Evolutionary conservation across 2,797 vertebrate species (phyloP).

Genomic region (Euthynnus affinis): DNA sequence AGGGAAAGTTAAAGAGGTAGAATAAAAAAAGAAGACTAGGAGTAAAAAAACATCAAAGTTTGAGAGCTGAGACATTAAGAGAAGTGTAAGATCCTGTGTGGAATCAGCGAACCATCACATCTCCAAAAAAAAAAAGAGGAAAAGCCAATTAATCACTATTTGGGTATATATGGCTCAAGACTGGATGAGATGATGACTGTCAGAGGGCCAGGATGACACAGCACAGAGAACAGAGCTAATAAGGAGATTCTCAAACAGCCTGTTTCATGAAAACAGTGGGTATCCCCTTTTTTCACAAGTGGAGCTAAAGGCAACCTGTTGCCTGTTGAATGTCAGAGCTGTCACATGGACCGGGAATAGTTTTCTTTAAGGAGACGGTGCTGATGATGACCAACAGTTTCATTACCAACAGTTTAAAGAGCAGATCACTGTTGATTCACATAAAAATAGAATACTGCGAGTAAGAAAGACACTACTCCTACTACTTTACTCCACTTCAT

Average conservation of each 20-base stretch:
- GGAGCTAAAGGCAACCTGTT: no score
- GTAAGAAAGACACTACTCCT: not conserved
- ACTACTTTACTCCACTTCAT: not conserved
- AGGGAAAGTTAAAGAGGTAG: slow-evolving; percentile 47
- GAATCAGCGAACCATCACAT: slow-evolving; percentile 80
- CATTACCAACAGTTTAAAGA: slow-evolving; percentile 4
- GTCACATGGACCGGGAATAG: no score
- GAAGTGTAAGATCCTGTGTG: slow-evolving; percentile 68
- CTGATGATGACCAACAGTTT: not conserved
- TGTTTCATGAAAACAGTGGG: not conserved
- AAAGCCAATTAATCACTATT: slow-evolving; percentile 80
- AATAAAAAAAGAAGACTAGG: slow-evolving; percentile 23
- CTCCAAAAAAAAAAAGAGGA: slow-evolving; percentile 46
- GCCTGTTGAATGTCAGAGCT: no score
- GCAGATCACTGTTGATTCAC: not conserved
- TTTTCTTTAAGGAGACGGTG: no score
- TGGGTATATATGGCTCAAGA: slow-evolving; percentile 63
- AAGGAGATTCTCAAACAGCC: slow-evolving; percentile 62
- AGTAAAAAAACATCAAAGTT: slow-evolving; percentile 61
- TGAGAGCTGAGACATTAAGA: slow-evolving; percentile 66
- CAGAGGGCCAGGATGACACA: slow-evolving; percentile 68
- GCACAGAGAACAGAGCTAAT: slow-evolving; percentile 59
- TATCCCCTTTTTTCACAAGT: no score
- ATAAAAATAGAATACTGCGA: not conserved
- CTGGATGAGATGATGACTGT: slow-evolving; percentile 71